Evolutionary conservation across 1,140 invertebrate species (phyloP), one percentile per base, ranked within the genome.

Genomic region (Drosophila kanapiae): DNA sequence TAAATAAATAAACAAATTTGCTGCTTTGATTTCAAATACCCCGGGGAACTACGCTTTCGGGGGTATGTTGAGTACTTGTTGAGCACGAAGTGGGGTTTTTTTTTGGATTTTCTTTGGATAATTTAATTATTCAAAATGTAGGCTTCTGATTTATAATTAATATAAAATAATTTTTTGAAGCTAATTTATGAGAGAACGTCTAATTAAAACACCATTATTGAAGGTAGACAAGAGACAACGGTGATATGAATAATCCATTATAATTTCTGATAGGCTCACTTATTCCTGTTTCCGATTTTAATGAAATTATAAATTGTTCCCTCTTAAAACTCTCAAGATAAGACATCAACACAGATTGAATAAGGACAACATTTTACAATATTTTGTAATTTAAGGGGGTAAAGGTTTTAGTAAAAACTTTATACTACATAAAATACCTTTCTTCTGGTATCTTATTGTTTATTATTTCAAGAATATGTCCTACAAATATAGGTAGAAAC

Each of bases 1-100:
- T 77, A 77, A 77, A 87, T 71, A 76, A 79, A 61, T 82, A 75
- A 71, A 82, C 62, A 71, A 40, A 69, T 61, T 80, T 78, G 13
- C 18, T 40, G 42, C 54, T 61, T 51, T 62, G 65, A 72, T 68
- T 77, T 47, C 6, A 31, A 11, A 43, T 48, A 40, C 48, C 18
- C 37, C 29, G 14, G 62, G 64, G 47, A 42, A 53, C 27, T 31
- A 14, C 18, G 38, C 6, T 10, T 48, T 51, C 1, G 16, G 37
- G 23, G 47, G 60, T 42, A 51, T 67, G 14, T 6, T 49, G 38
- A 16, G 43, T 29, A 45, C 62, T 45, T 45, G 40, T 42, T 62
- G 18, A 62, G 23, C 23, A 23, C 23, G 23, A 23, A 23, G 3
- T 23, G 1, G 23, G 3, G 3, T 23, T 23, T 2, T 23, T 23